These are phyloP conservation scores for Hydrotaea diabolus DNA, from an alignment of 2,888 invertebrate genomes.

Conservation along the genomic window DNA sequence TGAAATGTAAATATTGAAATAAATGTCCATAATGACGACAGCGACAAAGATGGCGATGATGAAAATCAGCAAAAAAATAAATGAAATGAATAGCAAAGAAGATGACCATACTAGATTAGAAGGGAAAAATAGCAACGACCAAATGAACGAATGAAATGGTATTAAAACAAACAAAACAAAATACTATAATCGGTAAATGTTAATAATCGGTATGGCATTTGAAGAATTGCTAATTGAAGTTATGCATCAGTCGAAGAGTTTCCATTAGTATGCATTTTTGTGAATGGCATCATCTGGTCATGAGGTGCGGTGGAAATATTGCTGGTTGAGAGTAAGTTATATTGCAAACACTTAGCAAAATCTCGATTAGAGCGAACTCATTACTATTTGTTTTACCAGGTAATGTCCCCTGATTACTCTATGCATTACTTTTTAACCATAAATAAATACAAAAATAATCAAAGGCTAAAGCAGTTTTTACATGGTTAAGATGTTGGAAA, in stretches of 20 bases:
- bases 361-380: too few species aligned
- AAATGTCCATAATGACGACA: slow-evolving; percentile 43
- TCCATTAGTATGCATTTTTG: slow-evolving; percentile 17
- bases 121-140: background rate
- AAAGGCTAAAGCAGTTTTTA: too few species aligned
- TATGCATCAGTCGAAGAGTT: background rate
- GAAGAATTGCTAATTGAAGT: background rate
- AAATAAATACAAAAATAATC: too few species aligned
- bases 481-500: too few species aligned
- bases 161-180: background rate
- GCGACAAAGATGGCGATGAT: slow-evolving; percentile 15
- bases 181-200: background rate
- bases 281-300: too few species aligned
- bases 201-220: slow-evolving; percentile 6
- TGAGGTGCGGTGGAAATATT: too few species aligned
- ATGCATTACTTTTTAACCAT: too few species aligned
- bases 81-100: background rate
- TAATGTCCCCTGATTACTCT: too few species aligned
- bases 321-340: too few species aligned
- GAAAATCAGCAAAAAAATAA: background rate
- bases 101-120: background rate
- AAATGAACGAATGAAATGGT: background rate
- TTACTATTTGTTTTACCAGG: too few species aligned
- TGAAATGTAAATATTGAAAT: slow-evolving; percentile 52
- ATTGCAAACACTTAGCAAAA: too few species aligned